Evolutionary conservation across 2,888 invertebrate species (phyloP), one percentile per base, ranked within the genome.

Genomic region (Sacculina carcini): DNA sequence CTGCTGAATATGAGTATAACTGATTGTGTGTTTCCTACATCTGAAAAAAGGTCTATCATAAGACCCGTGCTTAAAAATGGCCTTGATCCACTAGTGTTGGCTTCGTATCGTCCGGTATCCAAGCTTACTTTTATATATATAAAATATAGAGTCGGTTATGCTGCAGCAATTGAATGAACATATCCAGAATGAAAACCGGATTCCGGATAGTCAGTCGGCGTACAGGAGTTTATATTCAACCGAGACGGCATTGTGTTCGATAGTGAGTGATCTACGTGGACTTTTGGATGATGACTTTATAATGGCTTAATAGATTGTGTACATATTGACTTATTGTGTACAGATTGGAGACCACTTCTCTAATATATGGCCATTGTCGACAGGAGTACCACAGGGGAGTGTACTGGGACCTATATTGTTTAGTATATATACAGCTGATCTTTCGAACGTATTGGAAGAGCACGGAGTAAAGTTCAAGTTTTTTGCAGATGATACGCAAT

Each of bases 371-470:
- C 16, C 28, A n/a, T 21, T 48, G 10, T 5, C 6, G 23, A 48
- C 31, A 10, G 48, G 48, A 28, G 48, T 48, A 7, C 48, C 48
- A 9, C 48, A 48, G 24, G 49, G 36, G 5, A 34, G 49, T 24
- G 38, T 49, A 36, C n/a, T 49, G 24, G 38, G 23, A n/a, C 49
- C 49, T 9, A 26, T 49, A n/a, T 39, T 36, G 24, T 49, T 49
- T 16, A 38, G 38, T 36, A 49, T 49, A 16, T 21, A 38, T 16
- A 49, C 38, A 9, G 16, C 26, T 36, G 16, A 26, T 24, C 36
- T 48, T 14, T 49, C 49, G 14, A 14, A 24, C 7, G 4, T 49
- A n/a, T 39, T 49, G 9, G 21, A 19, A 28, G n/a, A 24, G 24
- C 24, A 49, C 23, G 49, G 36, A n/a, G 49, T 49, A n/a, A 14